A percentile compares a stretch with the other conserved stretches of the same genome.
These are phyloP conservation scores for Gastracanthus pulcherrimus DNA, from an alignment of 2,888 invertebrate genomes.

Conservation along the genomic window DNA sequence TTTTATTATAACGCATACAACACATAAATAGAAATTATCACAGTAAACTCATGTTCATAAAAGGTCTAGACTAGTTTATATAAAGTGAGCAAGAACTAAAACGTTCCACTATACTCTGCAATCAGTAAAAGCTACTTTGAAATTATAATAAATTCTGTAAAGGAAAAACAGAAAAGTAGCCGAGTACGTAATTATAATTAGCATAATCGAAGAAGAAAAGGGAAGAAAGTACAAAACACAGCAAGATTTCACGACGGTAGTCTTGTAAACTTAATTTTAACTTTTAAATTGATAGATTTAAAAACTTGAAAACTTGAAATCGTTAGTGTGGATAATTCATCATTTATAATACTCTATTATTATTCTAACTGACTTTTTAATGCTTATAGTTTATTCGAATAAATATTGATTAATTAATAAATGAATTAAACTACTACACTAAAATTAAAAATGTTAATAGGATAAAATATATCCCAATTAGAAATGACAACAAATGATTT, in stretches of 20 bases:
- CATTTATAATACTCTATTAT: no score
- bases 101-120: neutral
- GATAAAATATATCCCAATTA: no score
- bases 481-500: no score
- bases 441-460: no score
- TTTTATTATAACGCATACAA: no score
- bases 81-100: neutral
- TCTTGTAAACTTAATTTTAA: conserved; percentile 11
- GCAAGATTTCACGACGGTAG: neutral
- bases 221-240: conserved; percentile 7
- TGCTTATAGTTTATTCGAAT: no score
- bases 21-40: no score
- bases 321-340: neutral
- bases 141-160: neutral
- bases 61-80: neutral
- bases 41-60: no score
- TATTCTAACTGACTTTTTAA: no score
- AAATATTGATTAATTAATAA: no score
- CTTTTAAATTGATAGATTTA: neutral
- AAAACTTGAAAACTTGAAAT: neutral
- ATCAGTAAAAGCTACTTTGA: neutral
- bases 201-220: conserved; percentile 23
- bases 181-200: conserved; percentile 3
- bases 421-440: no score
- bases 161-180: neutral